Percentiles rank a stretch among this genome's conserved stretches.
phyloP scores from a whole-genome alignment of 2,888 invertebrate genomes.

The Diloba caeruleocephala region DNA sequence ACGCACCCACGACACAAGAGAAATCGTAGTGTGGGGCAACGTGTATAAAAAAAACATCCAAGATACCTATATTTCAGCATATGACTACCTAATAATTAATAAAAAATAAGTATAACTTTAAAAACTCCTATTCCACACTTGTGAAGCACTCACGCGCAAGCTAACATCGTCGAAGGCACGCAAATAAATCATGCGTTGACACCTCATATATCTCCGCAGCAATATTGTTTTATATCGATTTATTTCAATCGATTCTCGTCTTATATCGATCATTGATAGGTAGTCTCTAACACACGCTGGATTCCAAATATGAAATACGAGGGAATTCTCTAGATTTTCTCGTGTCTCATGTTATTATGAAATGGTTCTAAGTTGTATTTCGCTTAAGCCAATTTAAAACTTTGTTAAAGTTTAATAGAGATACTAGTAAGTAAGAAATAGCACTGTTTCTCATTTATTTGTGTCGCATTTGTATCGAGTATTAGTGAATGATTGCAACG shows the following conservation, averaged over 20 bases:
- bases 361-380: conserved; percentile 32
- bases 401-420: conserved; percentile 13
- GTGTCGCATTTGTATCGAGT: conserved; percentile 18
- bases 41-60: too few species aligned
- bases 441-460: conserved; percentile 13
- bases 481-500: conserved; percentile 3
- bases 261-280: conserved; percentile 64
- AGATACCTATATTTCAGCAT: too few species aligned
- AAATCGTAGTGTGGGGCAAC: too few species aligned
- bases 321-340: conserved; percentile 44
- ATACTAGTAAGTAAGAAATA: conserved; percentile 14
- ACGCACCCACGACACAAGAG: too few species aligned
- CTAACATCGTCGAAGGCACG: conserved; percentile 50
- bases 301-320: conserved; percentile 59
- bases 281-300: conserved; percentile 51
- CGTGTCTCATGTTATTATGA: conserved; percentile 24
- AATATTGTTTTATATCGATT: conserved; percentile 71
- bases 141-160: conserved; percentile 32
- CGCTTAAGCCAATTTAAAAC: conserved; percentile 18
- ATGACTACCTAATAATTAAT: too few species aligned
- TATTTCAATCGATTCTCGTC: conserved; percentile 56
- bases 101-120: too few species aligned
- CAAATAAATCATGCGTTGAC: conserved; percentile 81
- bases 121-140: conserved; percentile 31
- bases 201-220: conserved; percentile 78